Base-by-base conservation (phyloP, 1,140 invertebrate genomes). In the Contarinia nasturtii region DNA sequence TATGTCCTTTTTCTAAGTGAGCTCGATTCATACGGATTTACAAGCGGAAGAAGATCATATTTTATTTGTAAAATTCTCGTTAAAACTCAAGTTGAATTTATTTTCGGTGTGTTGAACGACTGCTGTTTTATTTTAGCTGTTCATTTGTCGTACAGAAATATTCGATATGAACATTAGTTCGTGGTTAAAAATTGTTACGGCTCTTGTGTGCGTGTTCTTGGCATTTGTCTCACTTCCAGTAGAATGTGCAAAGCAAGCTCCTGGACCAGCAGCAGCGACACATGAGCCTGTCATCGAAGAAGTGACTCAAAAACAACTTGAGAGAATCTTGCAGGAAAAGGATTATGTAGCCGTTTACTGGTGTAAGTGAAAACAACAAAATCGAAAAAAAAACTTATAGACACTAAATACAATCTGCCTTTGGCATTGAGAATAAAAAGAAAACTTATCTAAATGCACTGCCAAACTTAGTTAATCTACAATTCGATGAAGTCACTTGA, bases 311-410 rank as follows among this genome's bases (percentile, higher is more conserved):
- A 86, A 87, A 64, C 81, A 86, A 67, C 74, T 87, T 60, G 83
- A 86, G 62, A 72, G 79, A 58, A 70, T 86, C 52, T 72, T 88
- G 53, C 76, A 79, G 59, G 80, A 85, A 53, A 85, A 86, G 71
- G 84, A 87, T 64, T 87, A 81, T 72, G 82, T 88, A 56, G 86
- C 85, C 57, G 85, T 89, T 60, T 86, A 82, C 69, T 89, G 86
- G 82, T 88, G 86, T 90, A 82, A 88, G 86, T 85, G 41, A 43
- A 43, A 43, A 18, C 7, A 40, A 40, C 17, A 40, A 40, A 40
- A 40, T 7, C 14, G 3, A 40, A 7, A 14, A 40, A 40, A 4
- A 40, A 40, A 40, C 3, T n/a, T 3, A 40, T 4, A 40, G 17
- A 40, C 3, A 40, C 3, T 15, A 40, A 40, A 18, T 15, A 40